Conservation (phyloP, 1,140 invertebrate genomes). For the Brachionus asplanchnoidis region DNA sequence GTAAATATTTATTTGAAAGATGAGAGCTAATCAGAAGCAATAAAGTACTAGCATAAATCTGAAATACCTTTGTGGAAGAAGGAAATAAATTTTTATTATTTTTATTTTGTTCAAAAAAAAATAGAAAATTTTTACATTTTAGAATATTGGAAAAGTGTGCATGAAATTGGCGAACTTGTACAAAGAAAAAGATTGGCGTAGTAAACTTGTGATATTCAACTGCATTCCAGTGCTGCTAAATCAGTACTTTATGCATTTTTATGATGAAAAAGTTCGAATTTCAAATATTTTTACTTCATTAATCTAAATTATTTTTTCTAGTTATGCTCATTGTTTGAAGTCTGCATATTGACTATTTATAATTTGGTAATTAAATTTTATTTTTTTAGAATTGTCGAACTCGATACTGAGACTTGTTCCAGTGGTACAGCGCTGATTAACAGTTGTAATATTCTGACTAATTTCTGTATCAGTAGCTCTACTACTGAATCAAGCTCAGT, state of each 20-base stretch:
- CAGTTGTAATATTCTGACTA: slow-evolving; percentile 27
- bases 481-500: slow-evolving; percentile 41
- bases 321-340: slow-evolving; percentile 10
- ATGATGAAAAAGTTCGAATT: slow-evolving; percentile 22
- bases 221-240: slow-evolving; percentile 30
- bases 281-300: not conserved
- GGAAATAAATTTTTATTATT: not conserved
- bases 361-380: slow-evolving; percentile 38
- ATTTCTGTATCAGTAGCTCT: slow-evolving; percentile 42
- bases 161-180: slow-evolving; percentile 18
- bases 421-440: slow-evolving; percentile 42
- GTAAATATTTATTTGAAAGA: slow-evolving; percentile 20
- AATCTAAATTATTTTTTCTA: not conserved
- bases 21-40: not conserved
- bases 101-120: not conserved
- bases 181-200: slow-evolving; percentile 30
- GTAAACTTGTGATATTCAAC: not conserved
- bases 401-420: slow-evolving; percentile 1
- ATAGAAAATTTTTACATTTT: not conserved
- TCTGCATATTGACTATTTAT: slow-evolving; percentile 22
- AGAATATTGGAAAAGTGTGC: slow-evolving; percentile 26
- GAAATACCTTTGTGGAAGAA: not conserved
- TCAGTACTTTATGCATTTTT: slow-evolving; percentile 33
- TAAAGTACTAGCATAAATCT: not conserved
- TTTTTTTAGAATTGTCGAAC: not conserved